These are phyloP conservation scores for Heteractis magnifica DNA, from an alignment of 92 coral and sea anemone genomes.

Conservation along the genomic window DNA sequence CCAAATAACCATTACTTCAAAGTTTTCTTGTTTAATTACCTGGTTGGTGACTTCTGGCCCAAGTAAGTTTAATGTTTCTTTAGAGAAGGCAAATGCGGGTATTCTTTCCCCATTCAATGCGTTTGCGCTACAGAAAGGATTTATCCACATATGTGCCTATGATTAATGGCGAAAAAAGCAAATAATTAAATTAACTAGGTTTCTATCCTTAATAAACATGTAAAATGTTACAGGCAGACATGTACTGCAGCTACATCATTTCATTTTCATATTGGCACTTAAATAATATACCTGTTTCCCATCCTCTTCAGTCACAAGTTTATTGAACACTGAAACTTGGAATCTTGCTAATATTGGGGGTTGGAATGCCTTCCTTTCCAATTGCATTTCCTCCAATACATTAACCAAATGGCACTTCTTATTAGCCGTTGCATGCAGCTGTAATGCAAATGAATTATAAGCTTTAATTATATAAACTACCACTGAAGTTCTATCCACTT, in stretches of 20 bases:
- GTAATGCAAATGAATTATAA: not conserved
- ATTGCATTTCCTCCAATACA: not conserved
- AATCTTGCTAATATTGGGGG: not conserved
- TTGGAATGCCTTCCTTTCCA: not conserved
- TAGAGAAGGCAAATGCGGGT: slow-evolving; percentile 1
- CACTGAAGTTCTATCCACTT: too few species aligned
- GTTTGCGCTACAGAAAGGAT: not conserved
- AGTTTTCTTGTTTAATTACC: not conserved
- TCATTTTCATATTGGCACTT: too few species aligned
- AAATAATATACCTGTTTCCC: not conserved
- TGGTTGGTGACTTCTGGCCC: slow-evolving; percentile 1
- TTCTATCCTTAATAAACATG: too few species aligned
- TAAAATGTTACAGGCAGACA: too few species aligned
- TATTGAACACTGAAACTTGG: not conserved
- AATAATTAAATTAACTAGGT: too few species aligned
- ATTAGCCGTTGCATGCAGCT: not conserved
- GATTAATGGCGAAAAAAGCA: not conserved
- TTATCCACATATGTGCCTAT: slow-evolving; percentile 8
- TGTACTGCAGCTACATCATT: too few species aligned
- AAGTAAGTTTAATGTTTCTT: not conserved
- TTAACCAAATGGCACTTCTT: not conserved
- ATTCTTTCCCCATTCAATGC: not conserved
- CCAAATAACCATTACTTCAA: too few species aligned
- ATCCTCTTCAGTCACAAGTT: not conserved
- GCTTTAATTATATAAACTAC: too few species aligned